Conservation (phyloP, 2,888 invertebrate species). For the Melieria crassipennis region DNA sequence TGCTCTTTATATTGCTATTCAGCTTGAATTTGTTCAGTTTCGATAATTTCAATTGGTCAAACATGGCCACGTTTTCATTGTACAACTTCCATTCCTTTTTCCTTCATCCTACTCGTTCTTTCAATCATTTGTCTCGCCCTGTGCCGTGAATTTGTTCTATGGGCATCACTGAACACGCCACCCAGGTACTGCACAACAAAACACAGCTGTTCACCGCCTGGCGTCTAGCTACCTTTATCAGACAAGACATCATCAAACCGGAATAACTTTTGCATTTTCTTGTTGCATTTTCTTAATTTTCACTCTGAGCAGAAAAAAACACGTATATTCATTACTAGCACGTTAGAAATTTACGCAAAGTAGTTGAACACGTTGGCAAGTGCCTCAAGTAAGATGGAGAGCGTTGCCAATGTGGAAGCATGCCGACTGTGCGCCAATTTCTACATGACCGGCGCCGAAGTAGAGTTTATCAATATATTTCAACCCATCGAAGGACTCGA, state of each 20-base stretch:
- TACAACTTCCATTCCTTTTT: too few species aligned
- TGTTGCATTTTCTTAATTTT: slow-evolving; percentile 1
- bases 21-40: too few species aligned
- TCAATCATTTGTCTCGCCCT: too few species aligned
- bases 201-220: slow-evolving; percentile 16
- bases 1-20: too few species aligned
- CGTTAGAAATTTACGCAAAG: neutral
- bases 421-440: slow-evolving; percentile 46
- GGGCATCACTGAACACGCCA: slow-evolving; percentile 14
- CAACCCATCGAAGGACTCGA: slow-evolving; percentile 39
- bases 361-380: neutral
- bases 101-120: too few species aligned
- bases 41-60: too few species aligned
- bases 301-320: neutral
- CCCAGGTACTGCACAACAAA: slow-evolving; percentile 9
- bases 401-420: slow-evolving; percentile 42
- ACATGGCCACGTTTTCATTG: too few species aligned
- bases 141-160: neutral
- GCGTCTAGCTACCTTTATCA: neutral
- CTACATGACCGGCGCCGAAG: slow-evolving; percentile 39
- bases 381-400: slow-evolving; percentile 37
- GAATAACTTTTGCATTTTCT: neutral
- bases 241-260: slow-evolving; percentile 12
- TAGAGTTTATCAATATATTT: slow-evolving; percentile 43
- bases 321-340: neutral